Evolutionary conservation across 2,113 vertebrate species (phyloP).

Genomic region (Columba janthina): DNA sequence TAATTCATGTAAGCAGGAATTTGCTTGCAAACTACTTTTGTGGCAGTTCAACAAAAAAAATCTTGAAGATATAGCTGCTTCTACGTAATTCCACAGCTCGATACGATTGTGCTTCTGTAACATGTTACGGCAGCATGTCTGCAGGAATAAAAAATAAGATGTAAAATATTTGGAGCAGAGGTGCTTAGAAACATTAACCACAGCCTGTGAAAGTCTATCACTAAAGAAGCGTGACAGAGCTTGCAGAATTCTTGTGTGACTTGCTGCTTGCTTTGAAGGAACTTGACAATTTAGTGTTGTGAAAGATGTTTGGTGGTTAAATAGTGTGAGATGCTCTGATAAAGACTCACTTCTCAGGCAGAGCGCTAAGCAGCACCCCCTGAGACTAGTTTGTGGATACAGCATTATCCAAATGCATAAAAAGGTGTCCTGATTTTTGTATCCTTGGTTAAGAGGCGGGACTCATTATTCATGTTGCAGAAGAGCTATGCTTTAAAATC

Average conservation of each 20-base stretch:
- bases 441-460: not conserved
- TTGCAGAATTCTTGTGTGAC: not conserved
- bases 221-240: not conserved
- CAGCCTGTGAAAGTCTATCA: not conserved
- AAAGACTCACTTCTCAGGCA: not conserved
- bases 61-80: fast-evolving
- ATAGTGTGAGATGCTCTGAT: not conserved
- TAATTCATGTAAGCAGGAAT: not conserved
- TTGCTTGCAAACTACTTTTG: not conserved
- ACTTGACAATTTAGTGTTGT: not conserved
- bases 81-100: not conserved
- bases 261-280: not conserved
- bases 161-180: not conserved
- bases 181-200: not conserved
- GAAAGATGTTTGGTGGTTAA: not conserved
- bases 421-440: not conserved
- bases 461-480: not conserved
- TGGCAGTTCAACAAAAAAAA: not conserved
- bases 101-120: not conserved
- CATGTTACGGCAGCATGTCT: not conserved
- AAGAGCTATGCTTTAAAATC: not conserved
- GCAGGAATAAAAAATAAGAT: not conserved
- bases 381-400: not conserved
- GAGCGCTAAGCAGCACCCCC: not conserved
- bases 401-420: fast-evolving